Percentiles rank a stretch among this genome's conserved stretches.
Conservation (phyloP, 1,140 invertebrate species). For the Gonioctena quinquepunctata region DNA sequence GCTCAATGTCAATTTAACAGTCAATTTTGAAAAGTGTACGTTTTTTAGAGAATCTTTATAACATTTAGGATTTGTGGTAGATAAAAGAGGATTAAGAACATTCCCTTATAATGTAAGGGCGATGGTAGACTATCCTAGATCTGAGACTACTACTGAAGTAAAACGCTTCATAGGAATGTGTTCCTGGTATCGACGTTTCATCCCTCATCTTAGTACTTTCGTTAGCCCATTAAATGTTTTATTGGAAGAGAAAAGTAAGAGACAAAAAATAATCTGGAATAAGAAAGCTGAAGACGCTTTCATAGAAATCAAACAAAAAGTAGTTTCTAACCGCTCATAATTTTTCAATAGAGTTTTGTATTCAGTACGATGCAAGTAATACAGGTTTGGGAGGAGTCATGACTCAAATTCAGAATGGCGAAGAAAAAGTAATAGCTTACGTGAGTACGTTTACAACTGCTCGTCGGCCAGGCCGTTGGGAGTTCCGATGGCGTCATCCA, state of each 20-base stretch:
- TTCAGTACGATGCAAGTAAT: neutral
- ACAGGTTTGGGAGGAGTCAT: neutral
- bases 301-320: neutral
- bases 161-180: constrained; percentile 17
- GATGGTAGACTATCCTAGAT: neutral
- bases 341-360: neutral
- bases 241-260: neutral
- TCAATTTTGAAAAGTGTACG: neutral
- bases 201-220: neutral
- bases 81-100: constrained; percentile 42
- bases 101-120: constrained; percentile 45
- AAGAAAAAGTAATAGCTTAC: neutral
- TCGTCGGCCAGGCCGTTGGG: too few relatives aligned
- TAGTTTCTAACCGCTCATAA: neutral
- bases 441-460: too few relatives aligned
- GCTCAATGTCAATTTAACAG: neutral
- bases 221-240: neutral
- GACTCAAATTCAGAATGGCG: neutral
- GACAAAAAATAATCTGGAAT: neutral
- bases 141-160: constrained; percentile 1
- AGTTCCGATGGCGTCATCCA: too few relatives aligned
- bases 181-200: neutral
- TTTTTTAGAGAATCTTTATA: constrained; percentile 25
- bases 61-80: constrained; percentile 49
- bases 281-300: neutral